Percentiles rank a stretch among this genome's conserved stretches.
Conservation (phyloP, 2,797 vertebrate genomes). For the Tamandua tetradactyla region DNA sequence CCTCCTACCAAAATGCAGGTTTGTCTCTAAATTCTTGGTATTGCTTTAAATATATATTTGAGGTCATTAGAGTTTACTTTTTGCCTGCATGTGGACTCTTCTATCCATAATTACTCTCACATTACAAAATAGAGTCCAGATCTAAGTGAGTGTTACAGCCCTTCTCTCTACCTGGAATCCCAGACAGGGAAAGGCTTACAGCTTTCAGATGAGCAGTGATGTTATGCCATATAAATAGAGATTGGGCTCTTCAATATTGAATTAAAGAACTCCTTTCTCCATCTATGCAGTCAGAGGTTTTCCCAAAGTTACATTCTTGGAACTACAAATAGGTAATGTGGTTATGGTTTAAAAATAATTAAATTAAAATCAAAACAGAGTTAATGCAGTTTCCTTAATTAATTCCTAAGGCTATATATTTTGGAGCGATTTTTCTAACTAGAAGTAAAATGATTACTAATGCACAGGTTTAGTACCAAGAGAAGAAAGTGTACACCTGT, state of each 20-base stretch:
- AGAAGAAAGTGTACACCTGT: not conserved
- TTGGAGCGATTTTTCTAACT: constrained; percentile 16
- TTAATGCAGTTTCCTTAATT: constrained; percentile 27
- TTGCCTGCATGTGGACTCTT: not conserved
- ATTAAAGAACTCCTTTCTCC: not conserved
- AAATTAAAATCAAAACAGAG: constrained; percentile 53
- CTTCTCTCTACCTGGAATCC: not conserved
- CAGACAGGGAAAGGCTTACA: not conserved
- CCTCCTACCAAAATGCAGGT: not conserved
- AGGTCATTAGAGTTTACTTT: not conserved
- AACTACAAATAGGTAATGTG: constrained; percentile 33
- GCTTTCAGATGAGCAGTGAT: not conserved
- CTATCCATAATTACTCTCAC: not conserved
- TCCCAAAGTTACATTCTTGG: constrained; percentile 20
- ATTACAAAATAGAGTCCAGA: not conserved
- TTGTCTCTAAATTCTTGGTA: not conserved
- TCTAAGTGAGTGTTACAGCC: not conserved
- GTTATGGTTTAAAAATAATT: constrained; percentile 49
- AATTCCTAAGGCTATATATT: constrained; percentile 35
- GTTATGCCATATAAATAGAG: not conserved
- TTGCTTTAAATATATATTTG: not conserved
- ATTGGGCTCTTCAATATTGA: not conserved
- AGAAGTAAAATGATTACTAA: constrained; percentile 40
- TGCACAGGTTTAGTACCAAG: constrained; percentile 1
- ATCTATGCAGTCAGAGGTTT: not conserved